phyloP scores from a whole-genome alignment of 2,888 invertebrate genomes.

The Catocala fraxini region DNA sequence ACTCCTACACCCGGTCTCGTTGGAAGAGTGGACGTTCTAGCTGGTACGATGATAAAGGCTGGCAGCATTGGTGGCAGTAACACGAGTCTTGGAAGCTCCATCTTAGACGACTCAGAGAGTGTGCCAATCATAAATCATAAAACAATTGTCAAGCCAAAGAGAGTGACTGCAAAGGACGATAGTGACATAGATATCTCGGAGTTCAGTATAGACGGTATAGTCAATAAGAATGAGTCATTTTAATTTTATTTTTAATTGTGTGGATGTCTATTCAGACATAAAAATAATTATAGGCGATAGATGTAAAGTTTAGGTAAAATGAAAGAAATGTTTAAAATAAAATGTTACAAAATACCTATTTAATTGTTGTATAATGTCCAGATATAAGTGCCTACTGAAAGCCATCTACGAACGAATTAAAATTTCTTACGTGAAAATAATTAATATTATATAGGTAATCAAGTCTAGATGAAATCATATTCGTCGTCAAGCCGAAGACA shows the following conservation, averaged over 20 bases:
- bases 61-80: slow-evolving; percentile 79
- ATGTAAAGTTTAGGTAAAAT: no score
- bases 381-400: background rate
- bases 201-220: slow-evolving; percentile 73
- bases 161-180: slow-evolving; percentile 69
- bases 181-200: slow-evolving; percentile 83
- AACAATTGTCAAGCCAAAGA: slow-evolving; percentile 67
- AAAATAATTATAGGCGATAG: no score
- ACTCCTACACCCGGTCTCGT: slow-evolving; percentile 67
- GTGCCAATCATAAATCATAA: slow-evolving; percentile 61
- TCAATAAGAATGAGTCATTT: slow-evolving; percentile 67
- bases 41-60: slow-evolving; percentile 60
- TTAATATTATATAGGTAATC: no score
- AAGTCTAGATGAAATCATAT: no score
- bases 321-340: no score
- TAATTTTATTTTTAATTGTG: slow-evolving; percentile 33
- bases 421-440: no score
- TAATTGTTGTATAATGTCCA: no score
- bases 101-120: slow-evolving; percentile 77
- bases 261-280: background rate
- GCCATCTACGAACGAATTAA: background rate
- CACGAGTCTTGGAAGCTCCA: slow-evolving; percentile 83
- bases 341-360: no score
- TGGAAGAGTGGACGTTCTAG: slow-evolving; percentile 75
- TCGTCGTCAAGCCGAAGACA: no score